These are phyloP conservation scores for Cyanoliseus patagonus DNA, from an alignment of 2,113 vertebrate genomes.

Conservation along the genomic window DNA sequence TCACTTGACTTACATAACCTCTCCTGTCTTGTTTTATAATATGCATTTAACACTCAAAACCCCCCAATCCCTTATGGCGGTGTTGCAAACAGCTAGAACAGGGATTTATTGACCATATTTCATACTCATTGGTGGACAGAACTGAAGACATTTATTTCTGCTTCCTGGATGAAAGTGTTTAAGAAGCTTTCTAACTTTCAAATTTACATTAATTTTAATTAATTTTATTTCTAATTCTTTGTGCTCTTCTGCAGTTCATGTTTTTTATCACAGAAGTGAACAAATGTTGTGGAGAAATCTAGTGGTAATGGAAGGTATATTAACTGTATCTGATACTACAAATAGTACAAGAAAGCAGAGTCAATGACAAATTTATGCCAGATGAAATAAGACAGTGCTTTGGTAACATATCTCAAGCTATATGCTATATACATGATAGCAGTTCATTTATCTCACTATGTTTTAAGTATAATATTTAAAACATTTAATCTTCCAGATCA, in stretches of 20 bases:
- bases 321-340: background rate
- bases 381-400: background rate
- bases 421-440: background rate
- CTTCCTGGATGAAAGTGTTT: background rate
- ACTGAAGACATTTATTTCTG: background rate
- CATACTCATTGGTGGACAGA: background rate
- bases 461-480: background rate
- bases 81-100: background rate
- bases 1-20: background rate
- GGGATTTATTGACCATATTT: background rate
- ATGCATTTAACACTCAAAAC: background rate
- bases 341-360: background rate
- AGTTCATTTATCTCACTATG: background rate
- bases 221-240: background rate
- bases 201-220: background rate
- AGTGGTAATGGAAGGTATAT: background rate
- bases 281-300: background rate
- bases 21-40: background rate
- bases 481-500: background rate
- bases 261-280: background rate
- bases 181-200: background rate
- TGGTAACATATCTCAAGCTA: background rate
- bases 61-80: background rate
- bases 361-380: background rate
- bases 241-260: background rate